Evolutionary conservation across 2,113 vertebrate species (phyloP), one percentile per base, ranked within the genome.

Genomic region (Beaufortia kweichowensis): DNA sequence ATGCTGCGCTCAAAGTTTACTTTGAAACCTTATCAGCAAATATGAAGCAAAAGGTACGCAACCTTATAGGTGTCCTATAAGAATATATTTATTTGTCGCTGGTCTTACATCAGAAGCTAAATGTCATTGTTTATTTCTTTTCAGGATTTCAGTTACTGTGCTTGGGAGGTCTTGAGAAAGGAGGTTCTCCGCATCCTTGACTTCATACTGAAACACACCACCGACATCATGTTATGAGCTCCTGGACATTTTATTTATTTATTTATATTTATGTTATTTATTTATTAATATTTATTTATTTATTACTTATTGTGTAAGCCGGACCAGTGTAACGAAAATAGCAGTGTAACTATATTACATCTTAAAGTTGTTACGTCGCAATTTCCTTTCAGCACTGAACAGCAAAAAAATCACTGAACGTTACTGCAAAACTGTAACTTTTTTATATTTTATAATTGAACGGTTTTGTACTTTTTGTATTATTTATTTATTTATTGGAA

Each of bases 31-130:
- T 81, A 31, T 5, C 33, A 12, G 17, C 39, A 0, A 43, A 71
- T 70, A 68, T 84, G 31, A 77, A 74, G 60, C 62, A 81, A 41
- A 81, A 84, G 82, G 82, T 84, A 56, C 7, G n/a, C 35, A 4
- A 43, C 4, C 5, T 1, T 14, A 19, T 2, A 12, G n/a, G n/a
- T n/a, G n/a, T n/a, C n/a, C 21, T 50, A 6, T 19, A 15, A 15
- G 4, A n/a, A n/a, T n/a, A n/a, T n/a, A 21, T 29, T 19, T 12
- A 9, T 29, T 14, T 57, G 6, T 41, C 1, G n/a, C 9, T 8
- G 56, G 31, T 28, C 21, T 26, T 19, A 2, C 4, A 41, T 71
- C 1, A 55, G 21, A 35, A 43, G 57, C 41, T 31, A 3, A 29
- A 7, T 61, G 23, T 2, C 5, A 14, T 12, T 43, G 60, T 14